These are phyloP conservation scores for Uria lomvia DNA, from an alignment of 2,113 vertebrate species.

Conservation along the genomic window DNA sequence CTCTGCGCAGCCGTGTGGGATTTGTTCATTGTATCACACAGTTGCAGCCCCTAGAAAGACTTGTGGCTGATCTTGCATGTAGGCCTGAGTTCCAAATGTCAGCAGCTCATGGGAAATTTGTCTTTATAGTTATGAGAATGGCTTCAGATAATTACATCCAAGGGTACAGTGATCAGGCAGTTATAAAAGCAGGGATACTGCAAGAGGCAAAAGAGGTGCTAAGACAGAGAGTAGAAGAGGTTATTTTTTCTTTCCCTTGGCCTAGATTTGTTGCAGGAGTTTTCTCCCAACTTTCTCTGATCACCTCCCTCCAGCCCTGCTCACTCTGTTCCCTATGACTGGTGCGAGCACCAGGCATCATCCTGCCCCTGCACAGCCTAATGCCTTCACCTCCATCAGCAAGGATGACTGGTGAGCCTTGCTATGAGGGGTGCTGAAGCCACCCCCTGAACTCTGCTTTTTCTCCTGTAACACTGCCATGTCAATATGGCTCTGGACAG, in stretches of 20 bases:
- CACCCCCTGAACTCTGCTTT: neutral
- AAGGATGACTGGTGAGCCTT: neutral
- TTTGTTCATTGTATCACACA: neutral
- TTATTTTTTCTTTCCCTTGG: neutral
- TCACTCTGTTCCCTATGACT: neutral
- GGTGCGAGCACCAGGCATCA: neutral
- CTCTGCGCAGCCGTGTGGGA: neutral
- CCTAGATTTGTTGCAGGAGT: neutral
- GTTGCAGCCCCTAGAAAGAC: neutral
- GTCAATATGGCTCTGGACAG: neutral
- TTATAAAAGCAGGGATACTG: neutral
- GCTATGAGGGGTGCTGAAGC: neutral
- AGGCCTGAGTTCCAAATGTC: neutral
- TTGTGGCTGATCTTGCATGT: neutral
- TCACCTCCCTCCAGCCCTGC: neutral
- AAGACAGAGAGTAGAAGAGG: neutral
- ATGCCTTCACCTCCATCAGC: neutral
- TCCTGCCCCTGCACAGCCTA: neutral
- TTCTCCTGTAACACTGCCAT: neutral
- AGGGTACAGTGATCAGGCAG: neutral
- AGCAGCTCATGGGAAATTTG: neutral
- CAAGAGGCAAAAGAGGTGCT: neutral
- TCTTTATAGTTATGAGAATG: neutral
- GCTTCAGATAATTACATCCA: neutral
- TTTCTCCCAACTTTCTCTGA: neutral